Evolutionary conservation across 2,113 vertebrate species (phyloP).

Genomic region (Poicephalus meyeri): DNA sequence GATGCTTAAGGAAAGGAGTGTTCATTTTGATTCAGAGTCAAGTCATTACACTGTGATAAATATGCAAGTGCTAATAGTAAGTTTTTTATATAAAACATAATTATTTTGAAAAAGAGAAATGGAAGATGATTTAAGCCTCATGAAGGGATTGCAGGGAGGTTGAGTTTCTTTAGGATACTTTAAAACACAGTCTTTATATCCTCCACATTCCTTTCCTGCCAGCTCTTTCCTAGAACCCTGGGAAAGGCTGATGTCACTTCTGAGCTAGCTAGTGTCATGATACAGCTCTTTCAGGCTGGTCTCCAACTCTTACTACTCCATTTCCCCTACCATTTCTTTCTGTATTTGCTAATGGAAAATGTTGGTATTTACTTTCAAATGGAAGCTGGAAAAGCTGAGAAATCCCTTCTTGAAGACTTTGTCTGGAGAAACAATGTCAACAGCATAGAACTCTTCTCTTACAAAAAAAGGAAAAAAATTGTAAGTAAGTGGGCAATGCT

Average conservation of each 20-base stretch:
- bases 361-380: background rate
- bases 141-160: rapidly evolving
- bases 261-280: background rate
- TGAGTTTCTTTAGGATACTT: background rate
- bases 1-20: background rate
- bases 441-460: background rate
- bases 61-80: background rate
- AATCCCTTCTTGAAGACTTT: background rate
- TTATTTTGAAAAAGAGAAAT: background rate
- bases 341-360: background rate
- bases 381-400: background rate
- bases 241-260: background rate
- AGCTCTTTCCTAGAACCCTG: background rate
- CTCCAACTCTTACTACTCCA: background rate
- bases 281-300: background rate
- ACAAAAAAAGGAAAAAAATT: background rate
- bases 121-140: background rate
- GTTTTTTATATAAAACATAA: background rate
- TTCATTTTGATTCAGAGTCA: background rate
- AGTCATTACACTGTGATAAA: background rate
- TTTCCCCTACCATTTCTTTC: background rate
- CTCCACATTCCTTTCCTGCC: background rate
- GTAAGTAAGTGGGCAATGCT: background rate
- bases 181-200: background rate
- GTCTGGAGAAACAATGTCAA: background rate